Base-by-base conservation (phyloP, 2,797 vertebrate genomes). In the Macropodus opercularis region DNA sequence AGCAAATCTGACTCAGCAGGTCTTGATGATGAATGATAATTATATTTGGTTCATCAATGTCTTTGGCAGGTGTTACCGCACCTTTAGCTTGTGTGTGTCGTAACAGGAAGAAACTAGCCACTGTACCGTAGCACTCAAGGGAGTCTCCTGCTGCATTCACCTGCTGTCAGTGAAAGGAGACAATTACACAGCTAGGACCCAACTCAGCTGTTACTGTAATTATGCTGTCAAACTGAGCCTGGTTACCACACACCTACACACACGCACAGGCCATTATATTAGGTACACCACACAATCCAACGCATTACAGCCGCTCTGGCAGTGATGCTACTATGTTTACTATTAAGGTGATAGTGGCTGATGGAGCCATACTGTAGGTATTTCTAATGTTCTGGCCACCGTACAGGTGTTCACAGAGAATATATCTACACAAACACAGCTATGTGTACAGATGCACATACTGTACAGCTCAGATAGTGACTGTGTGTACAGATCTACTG, bases 161-260 rank as follows among this genome's bases (percentile, higher is more conserved):
- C 69, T 39, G 49, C 58, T 57, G 59, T 46, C 44, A 31, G 38
- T 47, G 21, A 63, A 67, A 68, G 42, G 58, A 42, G 60, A 54
- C 69, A 76, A 81, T 83, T 77, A 77, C 56, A 62, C 26, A 66
- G 23, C 58, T 3, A 24, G 32, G 58, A 48, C 48, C 44, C 19
- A 69, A 66, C 65, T 75, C 73, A 67, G 71, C 60, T 58, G 58
- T 48, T 60, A 34, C 26, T n/a, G 22, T 71, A 85, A 73, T 84
- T 62, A 81, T 1, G 14, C 52, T 69, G 70, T 71, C 71, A 76
- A 34, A 62, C 38, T 17, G 32, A 61, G 29, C 54, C 47, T 12
- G 47, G 43, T 36, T 53, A 15, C 46, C 21, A 36, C 17, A 39
- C 46, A 21, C 36, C 26, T n/a, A 6, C 17, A n/a, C 14, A 34